Base-by-base conservation (phyloP, 35 echinoderm and acorn worm species). In the Ophiothrix spiculata region DNA sequence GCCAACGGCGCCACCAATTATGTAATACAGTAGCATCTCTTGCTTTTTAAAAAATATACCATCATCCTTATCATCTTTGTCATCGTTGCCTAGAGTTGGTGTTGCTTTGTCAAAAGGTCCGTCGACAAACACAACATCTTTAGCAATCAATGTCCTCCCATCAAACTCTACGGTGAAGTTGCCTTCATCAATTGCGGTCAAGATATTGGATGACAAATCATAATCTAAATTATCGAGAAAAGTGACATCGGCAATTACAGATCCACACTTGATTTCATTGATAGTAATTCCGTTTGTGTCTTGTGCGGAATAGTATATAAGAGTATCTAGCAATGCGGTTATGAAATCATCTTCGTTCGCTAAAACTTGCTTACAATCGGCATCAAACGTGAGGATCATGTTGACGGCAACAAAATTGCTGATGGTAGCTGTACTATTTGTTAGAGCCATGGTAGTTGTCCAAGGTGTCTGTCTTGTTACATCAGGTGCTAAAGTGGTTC, bases 11-110 rank as follows among this genome's bases (percentile, higher is more conserved):
- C 87, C 79, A 31, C 90, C 94, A 73, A 92, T 88, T 38, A 92
- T 38, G 41, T 93, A 90, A 91, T 89, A 97, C 13, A 97, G 89
- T 11, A 97, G 40, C 29, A 32, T 78, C 86, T 96, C 75, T 79
- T 96, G 90, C 56, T 92, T 37, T 41, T 82, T 64, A 45, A 87
- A 91, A 1, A 79, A 35, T 32, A 96, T 56, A 37, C 87, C 83
- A 81, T 35, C 32, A 34, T 17, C 29, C 25, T 23, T 75, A 21
- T 25, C 29, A 25, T 76, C 60, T 21, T 28, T 25, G 1, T 69
- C 23, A 69, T 69, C 60, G 8, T 12, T 69, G 42, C 42, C 8
- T 4, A 28, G 1, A 25, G 60, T 69, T 10, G 60, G 60, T 25
- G 60, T 69, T 28, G 10, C 23, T 15, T 69, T 28, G 29, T 15